Percentiles rank a stretch among this genome's conserved stretches.
phyloP scores from a whole-genome alignment of 1,140 invertebrate species.

The Oscheius sp. region DNA sequence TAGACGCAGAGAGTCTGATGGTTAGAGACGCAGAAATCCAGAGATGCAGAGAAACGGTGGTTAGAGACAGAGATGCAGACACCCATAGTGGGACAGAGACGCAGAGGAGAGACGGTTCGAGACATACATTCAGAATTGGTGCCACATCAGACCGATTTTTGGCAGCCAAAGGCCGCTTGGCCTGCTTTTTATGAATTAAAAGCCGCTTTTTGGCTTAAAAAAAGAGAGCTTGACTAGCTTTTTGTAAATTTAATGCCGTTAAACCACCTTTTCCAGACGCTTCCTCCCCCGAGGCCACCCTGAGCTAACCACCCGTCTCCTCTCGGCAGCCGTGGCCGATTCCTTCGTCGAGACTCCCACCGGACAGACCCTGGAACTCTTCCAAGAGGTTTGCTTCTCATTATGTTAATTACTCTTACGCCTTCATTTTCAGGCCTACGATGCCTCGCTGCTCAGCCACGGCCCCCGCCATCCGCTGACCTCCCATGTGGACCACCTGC shows the following conservation, averaged over 20 bases:
- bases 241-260: neutral
- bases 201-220: no score
- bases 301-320: neutral
- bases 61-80: no score
- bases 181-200: neutral
- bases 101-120: no score
- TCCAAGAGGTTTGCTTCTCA: constrained; percentile 10
- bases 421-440: constrained; percentile 4
- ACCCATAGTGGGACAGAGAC: no score
- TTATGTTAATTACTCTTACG: neutral
- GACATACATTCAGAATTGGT: no score
- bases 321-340: neutral
- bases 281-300: neutral
- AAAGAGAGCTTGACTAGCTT: neutral
- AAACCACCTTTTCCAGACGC: constrained; percentile 4
- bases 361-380: constrained; percentile 2
- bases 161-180: neutral
- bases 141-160: no score
- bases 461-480: neutral
- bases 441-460: neutral
- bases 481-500: neutral
- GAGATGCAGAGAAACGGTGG: no score
- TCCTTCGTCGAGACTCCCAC: neutral
- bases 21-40: no score
- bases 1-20: no score